Evolutionary conservation across 2,888 invertebrate species (phyloP), one percentile per base, ranked within the genome.

Genomic region (Eupithecia inturbata): DNA sequence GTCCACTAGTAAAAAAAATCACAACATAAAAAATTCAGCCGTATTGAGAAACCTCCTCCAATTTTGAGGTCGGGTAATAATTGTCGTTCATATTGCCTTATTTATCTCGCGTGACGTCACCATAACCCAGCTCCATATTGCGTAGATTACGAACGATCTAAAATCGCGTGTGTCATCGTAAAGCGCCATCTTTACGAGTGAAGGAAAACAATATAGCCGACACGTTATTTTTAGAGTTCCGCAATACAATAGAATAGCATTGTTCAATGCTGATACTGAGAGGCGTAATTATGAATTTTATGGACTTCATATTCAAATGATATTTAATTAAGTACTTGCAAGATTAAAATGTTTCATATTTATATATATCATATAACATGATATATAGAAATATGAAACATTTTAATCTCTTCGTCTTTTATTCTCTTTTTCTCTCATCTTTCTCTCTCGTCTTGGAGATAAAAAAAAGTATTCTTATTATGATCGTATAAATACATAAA

Each of bases 101-200:
- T 12, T 39, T 66, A 26, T 10, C 26, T 14, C 16, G 16, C 41
- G 39, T 66, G 39, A 66, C 4, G n/a, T 39, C 31, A 36, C 62
- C 12, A 31, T 36, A 64, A 62, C 49, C 45, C 12, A 62, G 69
- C 57, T 69, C 72, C 69, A 71, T 73, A 71, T 75, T 72, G 63
- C 71, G 67, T 74, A 75, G 74, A 78, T 80, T 74, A 78, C 72
- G 67, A 62, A 70, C 76, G 72, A 78, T 80, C 77, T 80, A 78
- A 77, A 80, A 76, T 76, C 75, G 77, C 69, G 70, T 77, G 71
- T 76, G 78, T 74, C 78, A 77, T 77, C 80, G 67, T 80, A 80
- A 80, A 80, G 45, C 70, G 67, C 41, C 57, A 70, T 74, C 74
- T 79, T 80, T 78, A 80, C 76, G 80, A 74, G 70, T 62, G 68